Evolutionary conservation across 2,113 vertebrate genomes (phyloP).

Genomic region (Haemorhous mexicanus): DNA sequence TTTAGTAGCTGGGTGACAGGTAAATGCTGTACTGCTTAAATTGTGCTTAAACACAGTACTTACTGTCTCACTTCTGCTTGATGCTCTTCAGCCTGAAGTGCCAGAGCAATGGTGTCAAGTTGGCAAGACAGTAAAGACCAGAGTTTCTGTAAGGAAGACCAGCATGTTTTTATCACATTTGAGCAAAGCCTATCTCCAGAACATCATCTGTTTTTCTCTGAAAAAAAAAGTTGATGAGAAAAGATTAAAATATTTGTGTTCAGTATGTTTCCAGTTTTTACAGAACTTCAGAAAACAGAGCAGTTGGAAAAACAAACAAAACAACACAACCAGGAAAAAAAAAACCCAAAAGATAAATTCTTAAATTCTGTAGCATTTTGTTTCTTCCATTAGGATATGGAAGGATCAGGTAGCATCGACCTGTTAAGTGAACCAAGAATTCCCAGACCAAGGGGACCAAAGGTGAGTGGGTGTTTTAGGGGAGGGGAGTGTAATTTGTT

Average conservation of each 20-base stretch:
- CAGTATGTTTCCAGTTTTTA: background rate
- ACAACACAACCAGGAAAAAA: background rate
- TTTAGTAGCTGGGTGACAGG: background rate
- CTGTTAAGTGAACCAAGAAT: slow-evolving; percentile 41
- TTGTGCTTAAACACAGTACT: background rate
- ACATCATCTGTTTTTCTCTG: background rate
- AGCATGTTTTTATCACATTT: background rate
- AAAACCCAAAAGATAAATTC: background rate
- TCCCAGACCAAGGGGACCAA: slow-evolving; percentile 46
- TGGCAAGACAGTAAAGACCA: background rate
- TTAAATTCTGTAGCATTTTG: slow-evolving; percentile 11
- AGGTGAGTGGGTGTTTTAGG: slow-evolving; percentile 58
- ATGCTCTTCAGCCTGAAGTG: background rate
- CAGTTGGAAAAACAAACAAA: background rate
- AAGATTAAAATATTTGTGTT: background rate
- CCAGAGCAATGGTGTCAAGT: background rate
- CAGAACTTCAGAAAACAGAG: background rate
- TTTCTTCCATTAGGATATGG: slow-evolving; percentile 78
- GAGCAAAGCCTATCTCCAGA: background rate
- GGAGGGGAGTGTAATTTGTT: background rate
- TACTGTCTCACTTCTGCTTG: background rate
- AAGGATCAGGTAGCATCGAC: slow-evolving; percentile 78
- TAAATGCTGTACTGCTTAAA: background rate
- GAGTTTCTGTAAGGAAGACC: background rate
- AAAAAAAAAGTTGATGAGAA: background rate